Conservation (phyloP, 2,888 invertebrate genomes). For the Ichneumoninae sp. region DNA sequence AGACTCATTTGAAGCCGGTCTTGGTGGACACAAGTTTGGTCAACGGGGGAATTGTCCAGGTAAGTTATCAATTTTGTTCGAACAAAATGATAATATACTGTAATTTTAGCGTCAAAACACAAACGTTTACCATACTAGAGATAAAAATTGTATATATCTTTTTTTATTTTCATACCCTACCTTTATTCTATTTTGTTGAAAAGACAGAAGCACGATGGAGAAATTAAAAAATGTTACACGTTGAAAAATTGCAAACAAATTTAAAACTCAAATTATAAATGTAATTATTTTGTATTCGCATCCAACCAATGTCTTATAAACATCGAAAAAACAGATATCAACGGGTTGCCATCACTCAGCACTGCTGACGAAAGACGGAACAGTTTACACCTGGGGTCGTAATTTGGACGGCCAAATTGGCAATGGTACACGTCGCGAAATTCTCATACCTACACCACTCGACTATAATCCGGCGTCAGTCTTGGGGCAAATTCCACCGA, state of each 20-base stretch:
- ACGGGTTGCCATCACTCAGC: conserved; percentile 94
- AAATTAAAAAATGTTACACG: too few relatives aligned
- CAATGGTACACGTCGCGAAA: conserved; percentile 88
- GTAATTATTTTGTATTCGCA: too few relatives aligned
- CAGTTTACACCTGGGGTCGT: conserved; percentile 93
- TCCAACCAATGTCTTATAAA: conserved; percentile 10
- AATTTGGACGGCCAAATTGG: conserved; percentile 96
- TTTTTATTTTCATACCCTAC: too few relatives aligned
- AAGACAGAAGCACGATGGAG: too few relatives aligned
- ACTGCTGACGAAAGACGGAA: conserved; percentile 89
- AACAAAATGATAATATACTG: not conserved
- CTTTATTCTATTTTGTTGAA: too few relatives aligned
- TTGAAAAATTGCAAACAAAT: too few relatives aligned
- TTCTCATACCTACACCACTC: conserved; percentile 86
- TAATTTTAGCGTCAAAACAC: not conserved
- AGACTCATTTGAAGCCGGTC: conserved; percentile 87
- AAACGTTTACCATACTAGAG: not conserved
- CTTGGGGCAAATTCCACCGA: conserved; percentile 76
- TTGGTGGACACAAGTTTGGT: conserved; percentile 88
- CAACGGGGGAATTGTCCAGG: conserved; percentile 88
- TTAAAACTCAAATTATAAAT: too few relatives aligned
- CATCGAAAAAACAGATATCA: conserved; percentile 80
- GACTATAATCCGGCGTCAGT: conserved; percentile 83
- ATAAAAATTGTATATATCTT: not conserved
- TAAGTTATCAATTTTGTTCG: conserved; percentile 73